These are phyloP conservation scores for Myrmecophaga tridactyla DNA, from an alignment of 2,113 vertebrate species.

Conservation along the genomic window DNA sequence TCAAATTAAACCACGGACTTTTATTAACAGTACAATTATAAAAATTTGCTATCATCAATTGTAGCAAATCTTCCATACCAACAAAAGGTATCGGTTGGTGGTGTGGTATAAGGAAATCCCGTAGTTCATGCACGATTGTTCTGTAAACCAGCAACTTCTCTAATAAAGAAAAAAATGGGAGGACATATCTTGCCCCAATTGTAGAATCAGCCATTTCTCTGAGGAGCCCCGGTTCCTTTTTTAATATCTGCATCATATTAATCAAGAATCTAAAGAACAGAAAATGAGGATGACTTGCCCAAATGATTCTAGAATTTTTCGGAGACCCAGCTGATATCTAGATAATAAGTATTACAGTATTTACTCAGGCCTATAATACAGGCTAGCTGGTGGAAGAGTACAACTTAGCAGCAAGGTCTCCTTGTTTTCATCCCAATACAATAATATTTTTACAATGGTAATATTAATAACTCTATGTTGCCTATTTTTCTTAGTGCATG, in stretches of 20 bases:
- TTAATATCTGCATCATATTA: background rate
- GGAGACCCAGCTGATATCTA: background rate
- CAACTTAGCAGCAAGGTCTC: background rate
- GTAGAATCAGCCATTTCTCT: background rate
- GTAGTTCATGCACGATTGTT: no score
- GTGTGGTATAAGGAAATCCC: no score
- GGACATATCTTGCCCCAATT: background rate
- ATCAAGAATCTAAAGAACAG: background rate
- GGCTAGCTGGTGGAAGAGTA: rapidly evolving
- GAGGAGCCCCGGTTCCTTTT: background rate
- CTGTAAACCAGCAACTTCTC: no score
- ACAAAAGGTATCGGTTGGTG: no score
- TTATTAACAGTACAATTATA: no score
- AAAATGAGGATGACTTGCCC: background rate
- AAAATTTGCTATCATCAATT: no score
- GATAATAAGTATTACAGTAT: rapidly evolving
- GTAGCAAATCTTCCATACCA: no score
- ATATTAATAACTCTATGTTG: rapidly evolving
- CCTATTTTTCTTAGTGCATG: rapidly evolving
- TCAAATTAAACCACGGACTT: no score
- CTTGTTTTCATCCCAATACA: no score
- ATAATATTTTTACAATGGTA: rapidly evolving
- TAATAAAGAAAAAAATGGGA: no score
- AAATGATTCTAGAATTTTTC: rapidly evolving
- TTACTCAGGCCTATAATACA: background rate